phyloP scores from a whole-genome alignment of 2,113 vertebrate genomes.

The Narcine bancroftii region DNA sequence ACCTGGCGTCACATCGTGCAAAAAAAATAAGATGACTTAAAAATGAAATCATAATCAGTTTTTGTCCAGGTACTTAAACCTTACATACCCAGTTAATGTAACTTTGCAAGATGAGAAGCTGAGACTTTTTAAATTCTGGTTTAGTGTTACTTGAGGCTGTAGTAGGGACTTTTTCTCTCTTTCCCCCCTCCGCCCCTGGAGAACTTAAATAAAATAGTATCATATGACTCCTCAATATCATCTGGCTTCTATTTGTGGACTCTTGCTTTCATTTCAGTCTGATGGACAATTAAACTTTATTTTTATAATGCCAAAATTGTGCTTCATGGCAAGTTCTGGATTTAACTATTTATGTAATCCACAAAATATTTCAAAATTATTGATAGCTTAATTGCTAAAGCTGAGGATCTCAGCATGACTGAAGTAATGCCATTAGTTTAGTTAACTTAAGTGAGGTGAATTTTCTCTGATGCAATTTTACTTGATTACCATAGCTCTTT shows the following conservation, averaged over 20 bases:
- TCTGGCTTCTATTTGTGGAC: neutral
- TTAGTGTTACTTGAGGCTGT: neutral
- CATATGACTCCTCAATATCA: neutral
- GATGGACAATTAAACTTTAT: neutral
- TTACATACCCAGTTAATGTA: neutral
- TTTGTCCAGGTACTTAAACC: neutral
- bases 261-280: neutral
- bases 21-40: neutral
- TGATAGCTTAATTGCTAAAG: neutral
- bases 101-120: too few species aligned
- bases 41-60: neutral
- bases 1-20: neutral
- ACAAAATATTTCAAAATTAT: neutral
- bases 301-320: neutral
- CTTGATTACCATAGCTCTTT: neutral
- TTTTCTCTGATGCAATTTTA: neutral
- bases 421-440: neutral
- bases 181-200: too few species aligned
- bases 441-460: neutral
- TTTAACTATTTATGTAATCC: neutral
- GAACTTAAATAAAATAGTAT: neutral
- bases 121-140: neutral
- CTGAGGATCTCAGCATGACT: neutral
- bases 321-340: neutral
- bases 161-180: neutral